A percentile compares a stretch with the other conserved stretches of the same genome.
Conservation (phyloP, 2,797 vertebrate genomes). For the Tympanoctomys barrerae region DNA sequence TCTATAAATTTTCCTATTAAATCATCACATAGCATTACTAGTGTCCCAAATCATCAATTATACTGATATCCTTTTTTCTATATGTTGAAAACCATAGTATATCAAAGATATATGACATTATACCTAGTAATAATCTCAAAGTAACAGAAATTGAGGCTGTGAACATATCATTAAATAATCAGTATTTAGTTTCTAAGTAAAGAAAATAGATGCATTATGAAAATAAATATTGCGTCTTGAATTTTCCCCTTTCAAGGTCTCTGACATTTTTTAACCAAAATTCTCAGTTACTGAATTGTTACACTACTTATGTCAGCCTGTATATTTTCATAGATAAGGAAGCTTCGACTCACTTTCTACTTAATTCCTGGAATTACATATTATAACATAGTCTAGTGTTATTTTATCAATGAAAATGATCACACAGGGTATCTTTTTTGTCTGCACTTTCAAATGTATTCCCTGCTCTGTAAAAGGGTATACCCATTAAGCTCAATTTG, state of each 20-base stretch:
- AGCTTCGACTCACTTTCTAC: not conserved
- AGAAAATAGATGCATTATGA: not conserved
- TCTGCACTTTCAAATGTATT: not conserved
- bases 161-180: not conserved
- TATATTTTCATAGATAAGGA: conserved; percentile 7
- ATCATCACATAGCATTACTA: not conserved
- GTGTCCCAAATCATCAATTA: not conserved
- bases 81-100: not conserved
- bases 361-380: not conserved
- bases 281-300: not conserved
- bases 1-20: not conserved
- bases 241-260: not conserved
- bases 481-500: not conserved
- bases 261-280: not conserved
- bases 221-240: not conserved
- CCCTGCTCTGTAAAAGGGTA: not conserved
- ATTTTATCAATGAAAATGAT: conserved; percentile 35
- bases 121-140: not conserved
- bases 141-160: not conserved
- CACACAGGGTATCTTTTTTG: not conserved
- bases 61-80: not conserved
- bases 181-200: not conserved
- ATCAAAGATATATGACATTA: not conserved
- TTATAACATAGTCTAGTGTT: not conserved
- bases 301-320: not conserved